These are phyloP conservation scores for Vanessa cardui DNA, from an alignment of 2,888 invertebrate species.

Conservation along the genomic window DNA sequence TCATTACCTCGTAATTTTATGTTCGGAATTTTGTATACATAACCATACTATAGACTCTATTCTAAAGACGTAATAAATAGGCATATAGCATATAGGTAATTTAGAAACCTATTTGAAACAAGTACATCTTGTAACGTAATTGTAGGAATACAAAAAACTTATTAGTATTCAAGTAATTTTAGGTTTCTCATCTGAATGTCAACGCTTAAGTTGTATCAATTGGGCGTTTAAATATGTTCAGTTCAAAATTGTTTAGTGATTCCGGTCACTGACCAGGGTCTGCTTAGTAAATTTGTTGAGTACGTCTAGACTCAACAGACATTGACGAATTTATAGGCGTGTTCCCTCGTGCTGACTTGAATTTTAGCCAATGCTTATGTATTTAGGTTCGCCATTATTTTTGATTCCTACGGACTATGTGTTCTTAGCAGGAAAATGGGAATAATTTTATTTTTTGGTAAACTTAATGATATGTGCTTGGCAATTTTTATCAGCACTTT, in stretches of 20 bases:
- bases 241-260: slow-evolving; percentile 47
- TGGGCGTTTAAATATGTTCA: slow-evolving; percentile 17
- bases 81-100: too few species aligned
- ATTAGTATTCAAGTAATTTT: slow-evolving; percentile 5
- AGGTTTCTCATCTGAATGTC: slow-evolving; percentile 23
- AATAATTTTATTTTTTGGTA: too few species aligned
- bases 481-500: too few species aligned
- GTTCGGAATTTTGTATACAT: too few species aligned
- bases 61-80: too few species aligned
- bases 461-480: too few species aligned
- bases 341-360: slow-evolving; percentile 43
- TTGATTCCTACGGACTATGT: background rate
- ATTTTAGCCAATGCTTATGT: slow-evolving; percentile 20
- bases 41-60: too few species aligned
- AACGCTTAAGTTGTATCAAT: slow-evolving; percentile 13
- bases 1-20: too few species aligned
- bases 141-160: background rate
- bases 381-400: slow-evolving; percentile 8
- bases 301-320: slow-evolving; percentile 52
- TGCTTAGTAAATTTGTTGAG: slow-evolving; percentile 43
- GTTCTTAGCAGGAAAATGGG: background rate
- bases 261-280: slow-evolving; percentile 50
- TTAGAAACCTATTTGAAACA: too few species aligned
- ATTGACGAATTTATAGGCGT: slow-evolving; percentile 66
- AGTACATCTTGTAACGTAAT: too few species aligned